A percentile compares a stretch with the other conserved stretches of the same genome.
These are phyloP conservation scores for Limnephilus rhombicus DNA, from an alignment of 2,888 invertebrate species.

Conservation along the genomic window DNA sequence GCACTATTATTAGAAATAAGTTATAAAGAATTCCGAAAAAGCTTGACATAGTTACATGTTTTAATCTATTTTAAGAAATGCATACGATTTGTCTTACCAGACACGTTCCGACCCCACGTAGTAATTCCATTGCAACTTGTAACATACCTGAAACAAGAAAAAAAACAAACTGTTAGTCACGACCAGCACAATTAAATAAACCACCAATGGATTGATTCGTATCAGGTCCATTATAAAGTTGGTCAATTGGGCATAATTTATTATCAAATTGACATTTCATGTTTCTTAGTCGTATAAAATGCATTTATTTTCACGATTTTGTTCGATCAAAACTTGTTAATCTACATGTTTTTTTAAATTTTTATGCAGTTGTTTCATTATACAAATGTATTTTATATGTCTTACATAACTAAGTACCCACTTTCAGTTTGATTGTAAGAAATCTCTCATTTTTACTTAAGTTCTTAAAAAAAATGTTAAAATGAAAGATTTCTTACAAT, in stretches of 20 bases:
- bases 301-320: background rate
- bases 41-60: background rate
- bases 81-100: background rate
- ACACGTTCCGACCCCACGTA: background rate
- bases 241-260: background rate
- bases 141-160: slow-evolving; percentile 47
- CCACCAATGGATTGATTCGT: background rate
- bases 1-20: too few species aligned
- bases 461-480: too few species aligned
- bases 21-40: background rate
- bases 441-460: too few species aligned
- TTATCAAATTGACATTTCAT: background rate
- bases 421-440: too few species aligned
- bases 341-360: background rate
- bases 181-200: background rate
- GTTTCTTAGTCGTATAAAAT: background rate
- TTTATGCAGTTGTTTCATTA: too few species aligned
- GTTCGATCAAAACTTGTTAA: background rate
- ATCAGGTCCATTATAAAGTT: background rate
- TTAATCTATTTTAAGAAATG: background rate
- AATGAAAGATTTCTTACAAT: too few species aligned
- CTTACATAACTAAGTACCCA: too few species aligned
- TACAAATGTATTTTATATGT: too few species aligned
- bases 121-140: background rate
- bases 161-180: slow-evolving; percentile 29